phyloP scores from a whole-genome alignment of 2,797 vertebrate genomes.

The Mormyrus proboscirostris region DNA sequence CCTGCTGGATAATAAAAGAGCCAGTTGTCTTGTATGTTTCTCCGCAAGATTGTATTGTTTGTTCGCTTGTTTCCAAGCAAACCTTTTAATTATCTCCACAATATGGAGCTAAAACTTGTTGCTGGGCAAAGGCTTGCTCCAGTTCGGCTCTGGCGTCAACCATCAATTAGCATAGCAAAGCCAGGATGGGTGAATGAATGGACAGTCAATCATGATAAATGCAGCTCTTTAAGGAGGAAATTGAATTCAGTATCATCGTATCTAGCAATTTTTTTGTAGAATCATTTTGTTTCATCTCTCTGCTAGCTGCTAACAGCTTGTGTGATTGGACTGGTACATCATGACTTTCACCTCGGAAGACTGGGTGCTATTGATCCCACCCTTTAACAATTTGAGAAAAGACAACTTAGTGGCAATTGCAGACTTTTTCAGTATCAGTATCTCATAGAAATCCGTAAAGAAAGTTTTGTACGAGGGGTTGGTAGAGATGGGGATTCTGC shows the following conservation, averaged over 20 bases:
- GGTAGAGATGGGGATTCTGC: neutral
- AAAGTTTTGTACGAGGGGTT: neutral
- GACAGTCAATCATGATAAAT: slow-evolving; percentile 5
- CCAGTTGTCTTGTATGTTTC: neutral
- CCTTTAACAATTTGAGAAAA: neutral
- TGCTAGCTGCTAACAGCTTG: neutral
- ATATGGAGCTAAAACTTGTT: neutral
- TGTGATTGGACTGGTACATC: neutral
- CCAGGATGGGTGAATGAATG: neutral
- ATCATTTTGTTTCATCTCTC: slow-evolving; percentile 4
- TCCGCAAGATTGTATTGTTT: neutral
- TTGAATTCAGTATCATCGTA: neutral
- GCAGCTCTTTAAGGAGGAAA: neutral
- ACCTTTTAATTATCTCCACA: neutral
- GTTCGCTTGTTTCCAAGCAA: neutral
- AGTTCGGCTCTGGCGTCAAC: neutral
- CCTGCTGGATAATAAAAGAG: neutral
- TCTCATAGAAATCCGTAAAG: neutral
- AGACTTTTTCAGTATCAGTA: neutral
- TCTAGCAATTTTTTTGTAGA: neutral
- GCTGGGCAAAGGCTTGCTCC: neutral
- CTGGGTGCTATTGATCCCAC: neutral
- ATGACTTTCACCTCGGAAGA: neutral
- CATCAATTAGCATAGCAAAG: neutral
- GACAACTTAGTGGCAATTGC: neutral